Percentiles rank a stretch among this genome's conserved stretches.
phyloP scores from a whole-genome alignment of 1,140 invertebrate species.

The Papilio polyxenes region DNA sequence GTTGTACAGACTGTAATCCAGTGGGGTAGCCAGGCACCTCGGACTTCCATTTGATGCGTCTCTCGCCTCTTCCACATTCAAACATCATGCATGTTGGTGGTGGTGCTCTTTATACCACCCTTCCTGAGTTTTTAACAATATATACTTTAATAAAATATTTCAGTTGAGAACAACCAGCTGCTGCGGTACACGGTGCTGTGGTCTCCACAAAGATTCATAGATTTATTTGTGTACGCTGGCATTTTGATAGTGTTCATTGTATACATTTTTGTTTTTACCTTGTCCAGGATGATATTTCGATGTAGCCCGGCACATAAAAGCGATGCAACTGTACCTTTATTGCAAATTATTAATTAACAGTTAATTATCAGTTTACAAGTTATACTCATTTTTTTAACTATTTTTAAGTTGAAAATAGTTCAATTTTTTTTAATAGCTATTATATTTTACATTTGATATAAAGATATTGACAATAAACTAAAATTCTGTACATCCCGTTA shows the following conservation, averaged over 20 bases:
- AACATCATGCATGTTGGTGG: too few relatives aligned
- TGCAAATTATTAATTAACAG: slow-evolving; percentile 7
- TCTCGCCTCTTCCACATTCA: too few relatives aligned
- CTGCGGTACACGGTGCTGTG: slow-evolving; percentile 74
- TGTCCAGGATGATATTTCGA: slow-evolving; percentile 42
- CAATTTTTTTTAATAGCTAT: not conserved
- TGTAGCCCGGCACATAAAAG: not conserved
- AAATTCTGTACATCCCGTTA: not conserved
- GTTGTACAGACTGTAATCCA: slow-evolving; percentile 39
- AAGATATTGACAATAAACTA: not conserved
- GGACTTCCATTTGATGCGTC: too few relatives aligned
- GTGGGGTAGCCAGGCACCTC: not conserved
- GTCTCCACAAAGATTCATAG: slow-evolving; percentile 72
- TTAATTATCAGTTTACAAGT: not conserved
- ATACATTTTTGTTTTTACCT: slow-evolving; percentile 52
- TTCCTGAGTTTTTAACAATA: too few relatives aligned
- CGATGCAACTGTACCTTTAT: slow-evolving; percentile 14
- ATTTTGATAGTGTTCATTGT: slow-evolving; percentile 49
- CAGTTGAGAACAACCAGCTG: slow-evolving; percentile 63
- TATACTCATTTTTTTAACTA: not conserved
- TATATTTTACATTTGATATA: not conserved
- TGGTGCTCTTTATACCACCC: too few relatives aligned
- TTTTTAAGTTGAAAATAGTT: not conserved
- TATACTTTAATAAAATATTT: slow-evolving; percentile 48
- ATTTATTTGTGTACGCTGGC: slow-evolving; percentile 63